A percentile compares a stretch with the other conserved stretches of the same genome.
Conservation (phyloP, 2,888 invertebrate genomes). For the Nipponacmea schrenckii region DNA sequence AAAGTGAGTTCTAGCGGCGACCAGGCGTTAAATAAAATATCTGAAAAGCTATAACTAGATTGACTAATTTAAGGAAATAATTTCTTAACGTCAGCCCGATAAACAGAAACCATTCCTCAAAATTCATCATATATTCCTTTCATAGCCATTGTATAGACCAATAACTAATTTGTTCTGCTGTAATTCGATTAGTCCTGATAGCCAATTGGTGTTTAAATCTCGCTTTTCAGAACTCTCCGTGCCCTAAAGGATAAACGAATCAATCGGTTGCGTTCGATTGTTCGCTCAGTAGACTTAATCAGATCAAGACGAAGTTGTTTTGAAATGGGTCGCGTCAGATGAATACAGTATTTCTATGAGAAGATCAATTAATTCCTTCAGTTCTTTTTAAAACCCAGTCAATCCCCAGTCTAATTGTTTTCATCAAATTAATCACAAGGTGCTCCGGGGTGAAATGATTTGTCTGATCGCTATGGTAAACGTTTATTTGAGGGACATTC, state of each 20-base stretch:
- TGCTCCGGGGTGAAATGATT: no score
- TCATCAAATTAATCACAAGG: no score
- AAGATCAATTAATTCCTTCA: conserved; percentile 2
- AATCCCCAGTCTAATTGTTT: no score
- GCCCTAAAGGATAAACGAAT: conserved; percentile 2
- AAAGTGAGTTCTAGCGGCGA: no score
- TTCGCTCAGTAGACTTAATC: not conserved
- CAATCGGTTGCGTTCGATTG: not conserved
- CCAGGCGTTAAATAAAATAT: no score
- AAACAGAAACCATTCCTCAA: not conserved
- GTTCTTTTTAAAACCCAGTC: not conserved
- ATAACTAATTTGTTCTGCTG: conserved; percentile 5
- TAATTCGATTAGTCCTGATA: conserved; percentile 1
- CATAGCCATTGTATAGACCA: not conserved
- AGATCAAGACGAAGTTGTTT: not conserved
- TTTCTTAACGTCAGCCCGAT: not conserved
- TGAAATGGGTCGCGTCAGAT: conserved; percentile 4
- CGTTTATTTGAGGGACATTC: no score
- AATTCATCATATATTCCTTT: not conserved
- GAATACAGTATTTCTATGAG: not conserved
- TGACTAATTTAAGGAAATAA: not conserved
- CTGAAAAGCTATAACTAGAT: no score
- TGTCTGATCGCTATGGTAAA: no score
- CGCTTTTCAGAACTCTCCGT: conserved; percentile 8
- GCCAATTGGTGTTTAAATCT: conserved; percentile 3